These are phyloP conservation scores for Actinia tenebrosa DNA, from an alignment of 64 coral and sea anemone species.

Conservation along the genomic window DNA sequence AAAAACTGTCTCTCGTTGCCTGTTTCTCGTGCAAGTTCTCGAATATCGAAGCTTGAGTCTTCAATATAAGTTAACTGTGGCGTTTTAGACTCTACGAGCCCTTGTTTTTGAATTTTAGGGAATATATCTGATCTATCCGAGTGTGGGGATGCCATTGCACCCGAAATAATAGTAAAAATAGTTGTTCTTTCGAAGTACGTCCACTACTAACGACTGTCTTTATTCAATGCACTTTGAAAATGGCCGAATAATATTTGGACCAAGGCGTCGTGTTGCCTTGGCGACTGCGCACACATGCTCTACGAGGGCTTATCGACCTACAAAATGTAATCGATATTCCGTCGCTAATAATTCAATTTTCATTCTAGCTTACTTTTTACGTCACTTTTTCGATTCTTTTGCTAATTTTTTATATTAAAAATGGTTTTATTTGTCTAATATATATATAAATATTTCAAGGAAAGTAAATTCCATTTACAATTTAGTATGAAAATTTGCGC, in stretches of 20 bases:
- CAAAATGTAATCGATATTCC: slow-evolving; percentile 7
- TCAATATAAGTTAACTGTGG: slow-evolving; percentile 66
- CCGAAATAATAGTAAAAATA: neutral
- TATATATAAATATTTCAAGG: too few relatives aligned
- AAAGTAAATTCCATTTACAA: too few relatives aligned
- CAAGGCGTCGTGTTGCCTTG: slow-evolving; percentile 44
- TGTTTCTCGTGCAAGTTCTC: slow-evolving; percentile 72
- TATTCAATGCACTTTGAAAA: slow-evolving; percentile 25
- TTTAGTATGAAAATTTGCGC: too few relatives aligned
- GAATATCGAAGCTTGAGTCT: slow-evolving; percentile 71
- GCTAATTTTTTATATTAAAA: neutral
- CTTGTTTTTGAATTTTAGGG: slow-evolving; percentile 78
- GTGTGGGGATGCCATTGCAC: slow-evolving; percentile 77
- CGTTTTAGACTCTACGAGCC: slow-evolving; percentile 54
- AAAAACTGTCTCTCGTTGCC: slow-evolving; percentile 84
- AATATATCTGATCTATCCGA: slow-evolving; percentile 77
- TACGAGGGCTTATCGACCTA: neutral
- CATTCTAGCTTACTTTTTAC: neutral
- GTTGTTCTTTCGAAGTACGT: neutral
- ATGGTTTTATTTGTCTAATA: too few relatives aligned
- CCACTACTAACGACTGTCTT: neutral
- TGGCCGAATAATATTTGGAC: slow-evolving; percentile 81
- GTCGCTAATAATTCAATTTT: neutral
- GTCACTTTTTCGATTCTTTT: neutral
- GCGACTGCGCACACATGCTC: neutral